Conservation (phyloP, 2,888 invertebrate genomes). For the Dioctria linearis region DNA sequence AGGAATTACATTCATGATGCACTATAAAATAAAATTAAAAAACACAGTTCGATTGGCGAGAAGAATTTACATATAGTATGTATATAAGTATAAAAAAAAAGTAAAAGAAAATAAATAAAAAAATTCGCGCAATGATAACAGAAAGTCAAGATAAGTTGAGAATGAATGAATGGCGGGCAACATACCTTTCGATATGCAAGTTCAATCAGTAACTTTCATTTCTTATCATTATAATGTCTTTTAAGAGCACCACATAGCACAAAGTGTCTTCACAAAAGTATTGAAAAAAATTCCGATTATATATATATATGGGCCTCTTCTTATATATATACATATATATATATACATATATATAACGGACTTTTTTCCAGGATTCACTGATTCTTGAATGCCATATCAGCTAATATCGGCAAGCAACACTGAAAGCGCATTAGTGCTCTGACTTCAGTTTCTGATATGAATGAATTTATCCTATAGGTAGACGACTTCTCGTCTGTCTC, state of each 20-base stretch:
- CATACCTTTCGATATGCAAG: slow-evolving; percentile 46
- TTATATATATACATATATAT: not conserved
- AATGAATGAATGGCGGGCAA: slow-evolving; percentile 48
- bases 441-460: slow-evolving; percentile 26
- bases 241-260: slow-evolving; percentile 3
- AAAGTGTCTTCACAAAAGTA: slow-evolving; percentile 38
- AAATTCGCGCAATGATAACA: slow-evolving; percentile 40
- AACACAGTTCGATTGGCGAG: too few species aligned
- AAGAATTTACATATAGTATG: too few species aligned
- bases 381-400: slow-evolving; percentile 33
- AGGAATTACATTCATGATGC: too few species aligned
- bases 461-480: slow-evolving; percentile 23
- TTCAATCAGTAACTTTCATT: slow-evolving; percentile 36
- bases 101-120: slow-evolving; percentile 19
- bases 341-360: too few species aligned
- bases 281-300: slow-evolving; percentile 30
- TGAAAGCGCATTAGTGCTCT: slow-evolving; percentile 51
- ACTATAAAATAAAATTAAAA: too few species aligned
- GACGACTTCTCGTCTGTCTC: not conserved
- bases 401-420: slow-evolving; percentile 46
- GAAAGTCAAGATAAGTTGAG: slow-evolving; percentile 30
- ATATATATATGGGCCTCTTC: not conserved
- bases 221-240: slow-evolving; percentile 51
- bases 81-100: not conserved
- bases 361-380: slow-evolving; percentile 15